Evolutionary conservation across 2,888 invertebrate species (phyloP).

Genomic region (Drosophila austrosaltans): DNA sequence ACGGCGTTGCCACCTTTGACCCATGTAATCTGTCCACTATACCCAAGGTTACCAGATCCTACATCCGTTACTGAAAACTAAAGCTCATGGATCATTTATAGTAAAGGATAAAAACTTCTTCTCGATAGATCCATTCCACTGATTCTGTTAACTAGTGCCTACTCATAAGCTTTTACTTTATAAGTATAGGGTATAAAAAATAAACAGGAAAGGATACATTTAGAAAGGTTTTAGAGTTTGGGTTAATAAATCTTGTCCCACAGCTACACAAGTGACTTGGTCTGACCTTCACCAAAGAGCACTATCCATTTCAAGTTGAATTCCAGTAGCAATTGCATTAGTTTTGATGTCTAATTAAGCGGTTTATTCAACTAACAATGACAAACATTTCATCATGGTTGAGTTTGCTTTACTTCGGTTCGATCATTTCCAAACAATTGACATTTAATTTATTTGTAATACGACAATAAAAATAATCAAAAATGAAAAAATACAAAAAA

Average conservation of each 20-base stretch:
- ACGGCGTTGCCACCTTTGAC: too few species aligned
- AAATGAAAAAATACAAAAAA: slow-evolving; percentile 17
- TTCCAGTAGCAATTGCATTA: background rate
- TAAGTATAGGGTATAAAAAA: background rate
- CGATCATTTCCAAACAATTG: slow-evolving; percentile 33
- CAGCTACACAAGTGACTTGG: background rate
- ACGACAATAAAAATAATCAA: slow-evolving; percentile 23
- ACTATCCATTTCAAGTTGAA: background rate
- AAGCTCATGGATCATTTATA: too few species aligned
- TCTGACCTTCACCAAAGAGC: slow-evolving; percentile 9
- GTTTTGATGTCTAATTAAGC: slow-evolving; percentile 43
- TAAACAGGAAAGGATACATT: background rate
- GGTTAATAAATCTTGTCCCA: too few species aligned
- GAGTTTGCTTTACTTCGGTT: background rate
- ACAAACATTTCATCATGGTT: slow-evolving; percentile 1
- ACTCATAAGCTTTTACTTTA: background rate
- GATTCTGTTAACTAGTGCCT: too few species aligned
- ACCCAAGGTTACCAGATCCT: too few species aligned
- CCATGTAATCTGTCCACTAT: too few species aligned
- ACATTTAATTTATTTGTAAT: slow-evolving; percentile 46
- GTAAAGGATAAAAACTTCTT: too few species aligned
- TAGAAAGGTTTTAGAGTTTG: background rate
- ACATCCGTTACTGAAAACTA: too few species aligned
- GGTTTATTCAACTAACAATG: slow-evolving; percentile 34
- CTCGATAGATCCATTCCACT: too few species aligned